phyloP scores from a whole-genome alignment of 2,888 invertebrate species.

The Drosophila atripex region DNA sequence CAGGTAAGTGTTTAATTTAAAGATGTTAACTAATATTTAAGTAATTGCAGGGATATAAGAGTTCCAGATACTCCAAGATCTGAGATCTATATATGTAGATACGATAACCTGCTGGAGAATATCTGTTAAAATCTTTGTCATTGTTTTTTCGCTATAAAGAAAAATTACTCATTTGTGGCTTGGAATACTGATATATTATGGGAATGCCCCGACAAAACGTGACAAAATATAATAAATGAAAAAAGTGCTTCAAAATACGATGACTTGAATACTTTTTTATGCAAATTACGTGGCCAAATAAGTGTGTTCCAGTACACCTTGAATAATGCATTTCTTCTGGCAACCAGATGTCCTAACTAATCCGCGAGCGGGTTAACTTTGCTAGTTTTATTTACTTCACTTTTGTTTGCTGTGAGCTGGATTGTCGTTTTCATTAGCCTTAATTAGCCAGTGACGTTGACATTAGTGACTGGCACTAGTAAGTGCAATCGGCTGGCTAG shows the following conservation, averaged over 20 bases:
- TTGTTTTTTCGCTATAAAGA: not conserved
- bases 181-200: not conserved
- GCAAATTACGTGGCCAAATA: not conserved
- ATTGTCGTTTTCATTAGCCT: constrained; percentile 75
- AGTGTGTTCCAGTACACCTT: too few relatives aligned
- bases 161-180: not conserved
- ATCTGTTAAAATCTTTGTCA: not conserved
- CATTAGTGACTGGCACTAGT: constrained; percentile 49
- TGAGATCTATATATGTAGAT: too few relatives aligned
- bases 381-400: constrained; percentile 40
- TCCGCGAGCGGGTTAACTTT: constrained; percentile 31
- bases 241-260: constrained; percentile 57
- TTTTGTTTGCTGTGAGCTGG: constrained; percentile 29
- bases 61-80: too few relatives aligned
- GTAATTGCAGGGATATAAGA: too few relatives aligned
- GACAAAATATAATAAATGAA: not conserved
- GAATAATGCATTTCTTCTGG: constrained; percentile 12
- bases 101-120: too few relatives aligned
- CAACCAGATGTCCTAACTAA: constrained; percentile 66
- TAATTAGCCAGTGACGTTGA: constrained; percentile 71
- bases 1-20: constrained; percentile 51
- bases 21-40: not conserved
- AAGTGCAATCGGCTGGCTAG: constrained; percentile 52
- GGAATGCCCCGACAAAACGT: not conserved
- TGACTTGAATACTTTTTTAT: constrained; percentile 33